Evolutionary conservation across 2,888 invertebrate species (phyloP).

Genomic region (Hirtodrosophila cameraria): DNA sequence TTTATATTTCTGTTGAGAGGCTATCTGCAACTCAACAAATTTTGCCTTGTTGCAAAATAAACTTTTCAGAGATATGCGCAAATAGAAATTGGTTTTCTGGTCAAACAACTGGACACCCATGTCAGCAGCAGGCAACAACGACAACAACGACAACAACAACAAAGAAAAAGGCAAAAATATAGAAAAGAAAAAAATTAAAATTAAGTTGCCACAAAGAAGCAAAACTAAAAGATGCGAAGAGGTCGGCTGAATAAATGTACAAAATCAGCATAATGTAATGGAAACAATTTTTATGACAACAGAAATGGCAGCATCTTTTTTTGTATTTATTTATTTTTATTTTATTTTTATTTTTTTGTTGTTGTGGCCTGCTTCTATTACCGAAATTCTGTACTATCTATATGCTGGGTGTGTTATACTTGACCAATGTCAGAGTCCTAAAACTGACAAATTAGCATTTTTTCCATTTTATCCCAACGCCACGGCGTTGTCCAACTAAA

Average conservation of each 20-base stretch:
- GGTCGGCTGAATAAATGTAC: slow-evolving; percentile 76
- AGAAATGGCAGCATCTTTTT: slow-evolving; percentile 32
- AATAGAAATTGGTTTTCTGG: slow-evolving; percentile 73
- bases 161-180: slow-evolving; percentile 6
- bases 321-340: too few relatives aligned
- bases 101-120: slow-evolving; percentile 53
- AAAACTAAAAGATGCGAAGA: slow-evolving; percentile 44
- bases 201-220: slow-evolving; percentile 66
- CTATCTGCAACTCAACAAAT: slow-evolving; percentile 21
- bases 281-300: slow-evolving; percentile 79
- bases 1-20: background rate
- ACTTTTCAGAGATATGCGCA: slow-evolving; percentile 60
- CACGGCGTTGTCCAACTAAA: slow-evolving; percentile 60
- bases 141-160: too few relatives aligned
- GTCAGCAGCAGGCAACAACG: slow-evolving; percentile 43
- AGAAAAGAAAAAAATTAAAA: slow-evolving; percentile 57
- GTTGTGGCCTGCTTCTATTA: background rate
- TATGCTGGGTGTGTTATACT: slow-evolving; percentile 11
- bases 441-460: slow-evolving; percentile 80
- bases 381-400: background rate
- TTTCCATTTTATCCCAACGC: slow-evolving; percentile 71
- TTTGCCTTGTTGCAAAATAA: slow-evolving; percentile 59
- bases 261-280: slow-evolving; percentile 80
- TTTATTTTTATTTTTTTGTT: too few relatives aligned
- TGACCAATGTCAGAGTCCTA: slow-evolving; percentile 75